Conservation (phyloP, 2,888 invertebrate species). For the Gandaritis pyraliata region DNA sequence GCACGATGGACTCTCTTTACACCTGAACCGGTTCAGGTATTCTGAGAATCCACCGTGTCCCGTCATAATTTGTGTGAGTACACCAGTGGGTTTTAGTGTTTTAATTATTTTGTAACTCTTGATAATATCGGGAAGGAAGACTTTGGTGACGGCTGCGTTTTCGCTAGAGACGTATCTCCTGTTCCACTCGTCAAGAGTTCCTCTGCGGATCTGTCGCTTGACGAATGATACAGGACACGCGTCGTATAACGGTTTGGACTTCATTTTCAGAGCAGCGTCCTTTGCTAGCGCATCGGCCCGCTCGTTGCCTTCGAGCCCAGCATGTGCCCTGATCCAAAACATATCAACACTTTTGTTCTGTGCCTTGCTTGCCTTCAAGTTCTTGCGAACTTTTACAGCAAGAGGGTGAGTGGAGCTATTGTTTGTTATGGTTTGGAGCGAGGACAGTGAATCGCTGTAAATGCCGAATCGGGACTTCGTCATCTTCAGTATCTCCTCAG, state of each 20-base stretch:
- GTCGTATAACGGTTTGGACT: slow-evolving; percentile 14
- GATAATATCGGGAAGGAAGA: slow-evolving; percentile 18
- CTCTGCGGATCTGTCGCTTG: slow-evolving; percentile 19
- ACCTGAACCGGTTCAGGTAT: slow-evolving; percentile 13
- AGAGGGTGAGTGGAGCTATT: slow-evolving; percentile 13
- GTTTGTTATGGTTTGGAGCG: slow-evolving; percentile 1
- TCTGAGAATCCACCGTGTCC: slow-evolving; percentile 4
- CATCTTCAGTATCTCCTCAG: background rate
- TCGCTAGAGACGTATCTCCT: background rate
- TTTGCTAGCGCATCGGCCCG: slow-evolving; percentile 23
- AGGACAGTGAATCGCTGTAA: slow-evolving; percentile 22
- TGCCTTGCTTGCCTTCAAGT: background rate
- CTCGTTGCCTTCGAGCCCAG: slow-evolving; percentile 21
- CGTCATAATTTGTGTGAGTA: background rate
- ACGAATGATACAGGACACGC: slow-evolving; percentile 19
- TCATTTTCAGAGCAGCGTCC: slow-evolving; percentile 9
- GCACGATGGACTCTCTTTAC: slow-evolving; percentile 16
- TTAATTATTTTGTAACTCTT: background rate
- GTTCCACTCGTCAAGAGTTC: slow-evolving; percentile 13
- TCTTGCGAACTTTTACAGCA: slow-evolving; percentile 2
- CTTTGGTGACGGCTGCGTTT: slow-evolving; percentile 4
- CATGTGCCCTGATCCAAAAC: slow-evolving; percentile 26
- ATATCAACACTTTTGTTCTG: slow-evolving; percentile 5
- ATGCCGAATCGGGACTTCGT: background rate
- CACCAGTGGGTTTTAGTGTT: background rate